Percentiles rank a stretch among this genome's conserved stretches.
Evolutionary conservation across 2,113 vertebrate genomes (phyloP).

Genomic region (Picathartes gymnocephalus): DNA sequence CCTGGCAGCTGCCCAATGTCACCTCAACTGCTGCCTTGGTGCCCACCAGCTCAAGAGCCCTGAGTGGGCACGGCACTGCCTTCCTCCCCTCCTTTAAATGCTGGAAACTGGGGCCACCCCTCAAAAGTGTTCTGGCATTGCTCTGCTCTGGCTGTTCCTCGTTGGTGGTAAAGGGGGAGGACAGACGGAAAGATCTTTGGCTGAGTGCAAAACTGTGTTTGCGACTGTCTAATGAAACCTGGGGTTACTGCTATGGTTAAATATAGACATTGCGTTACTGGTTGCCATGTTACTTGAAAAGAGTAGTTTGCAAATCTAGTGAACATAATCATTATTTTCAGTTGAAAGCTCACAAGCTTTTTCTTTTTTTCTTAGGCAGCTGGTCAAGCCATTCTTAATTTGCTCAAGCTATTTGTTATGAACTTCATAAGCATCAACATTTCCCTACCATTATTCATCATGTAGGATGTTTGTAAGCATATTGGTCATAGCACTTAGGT

Average conservation of each 20-base stretch:
- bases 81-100: background rate
- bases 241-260: background rate
- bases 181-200: background rate
- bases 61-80: background rate
- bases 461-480: background rate
- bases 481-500: background rate
- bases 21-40: background rate
- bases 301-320: background rate
- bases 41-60: fast-evolving
- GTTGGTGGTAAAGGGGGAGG: fast-evolving
- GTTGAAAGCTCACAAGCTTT: background rate
- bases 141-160: background rate
- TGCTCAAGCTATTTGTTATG: background rate
- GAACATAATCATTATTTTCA: background rate
- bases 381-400: background rate
- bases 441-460: background rate
- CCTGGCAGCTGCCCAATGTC: background rate
- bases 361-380: background rate
- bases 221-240: fast-evolving
- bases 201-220: background rate
- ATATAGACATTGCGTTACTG: background rate
- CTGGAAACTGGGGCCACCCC: fast-evolving
- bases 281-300: background rate
- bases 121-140: background rate
- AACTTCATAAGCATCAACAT: background rate